Conservation (phyloP, 2,113 vertebrate genomes). For the Siphamia tubifer region DNA sequence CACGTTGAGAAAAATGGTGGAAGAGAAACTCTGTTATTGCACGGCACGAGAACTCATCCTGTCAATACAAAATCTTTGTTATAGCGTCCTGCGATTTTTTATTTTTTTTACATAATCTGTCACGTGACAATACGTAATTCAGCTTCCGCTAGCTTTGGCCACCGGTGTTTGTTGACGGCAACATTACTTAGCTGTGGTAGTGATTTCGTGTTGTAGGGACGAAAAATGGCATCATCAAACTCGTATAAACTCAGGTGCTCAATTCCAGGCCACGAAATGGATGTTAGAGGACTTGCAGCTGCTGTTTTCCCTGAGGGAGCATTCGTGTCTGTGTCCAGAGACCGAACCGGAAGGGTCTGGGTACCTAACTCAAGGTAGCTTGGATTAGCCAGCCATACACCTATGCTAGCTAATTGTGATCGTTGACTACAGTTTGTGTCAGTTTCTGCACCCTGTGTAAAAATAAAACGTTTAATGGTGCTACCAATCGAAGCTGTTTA, state of each 20-base stretch:
- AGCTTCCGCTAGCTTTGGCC: constrained; percentile 58
- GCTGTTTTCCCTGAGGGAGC: constrained; percentile 83
- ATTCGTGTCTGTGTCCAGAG: constrained; percentile 94
- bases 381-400: constrained; percentile 47
- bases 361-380: constrained; percentile 87
- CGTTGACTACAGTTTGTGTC: background rate
- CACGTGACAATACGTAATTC: constrained; percentile 19
- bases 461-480: background rate
- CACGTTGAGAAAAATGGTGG: too few species aligned
- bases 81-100: too few species aligned
- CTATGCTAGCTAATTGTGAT: background rate
- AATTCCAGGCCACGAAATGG: constrained; percentile 89
- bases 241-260: constrained; percentile 90
- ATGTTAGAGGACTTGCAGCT: constrained; percentile 87
- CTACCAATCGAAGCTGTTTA: background rate
- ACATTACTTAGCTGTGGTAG: constrained; percentile 28
- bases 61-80: too few species aligned
- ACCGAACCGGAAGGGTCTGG: constrained; percentile 93
- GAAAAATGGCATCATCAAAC: constrained; percentile 76
- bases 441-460: background rate
- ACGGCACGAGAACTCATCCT: too few species aligned
- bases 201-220: background rate
- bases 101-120: background rate
- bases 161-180: constrained; percentile 63
- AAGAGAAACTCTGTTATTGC: too few species aligned